Base-by-base conservation (phyloP, 2,888 invertebrate genomes). In the Xestia rhomboidea region DNA sequence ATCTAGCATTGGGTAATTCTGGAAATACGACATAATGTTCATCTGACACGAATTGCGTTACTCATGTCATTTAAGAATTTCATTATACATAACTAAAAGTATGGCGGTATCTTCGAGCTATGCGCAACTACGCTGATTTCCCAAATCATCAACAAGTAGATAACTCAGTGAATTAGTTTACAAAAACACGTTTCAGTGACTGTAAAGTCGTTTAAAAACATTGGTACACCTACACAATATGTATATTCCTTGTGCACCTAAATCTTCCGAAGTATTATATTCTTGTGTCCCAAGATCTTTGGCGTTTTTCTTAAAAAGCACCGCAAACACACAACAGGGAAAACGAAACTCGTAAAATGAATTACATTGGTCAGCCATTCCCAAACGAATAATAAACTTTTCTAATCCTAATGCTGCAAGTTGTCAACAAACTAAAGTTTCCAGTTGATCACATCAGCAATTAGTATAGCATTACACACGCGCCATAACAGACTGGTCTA, bases 401-500 rank as follows among this genome's bases (percentile, higher is more conserved):
- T 24, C 13, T 57, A n/a, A 49, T 70, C 64, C 70, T 54, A 71
- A 64, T 30, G 68, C 18, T 27, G 34, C 66, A 70, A 11, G 44
- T 66, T 62, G 64, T 75, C 75, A 79, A 75, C 38, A 68, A 64
- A 68, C 63, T 46, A 27, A 57, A 44, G 44, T 64, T 68, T 54
- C 74, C 71, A 74, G 38, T 44, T 68, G 34, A 79, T 76, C 76
- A 68, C 60, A 66, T 73, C 63, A 60, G 83, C 73, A 77, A 77
- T 86, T 85, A 87, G 74, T 70, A 60, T 73, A 69, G 69, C 74
- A 79, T 72, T 82, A 70, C 76, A 76, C 69, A 85, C 88, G 85
- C 81, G 83, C 89, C 87, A 85, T 88, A 86, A 86, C 81, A 82
- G 76, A 82, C 87, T 81, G 76, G 86, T 77, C 69, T 57, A 62